A percentile compares a stretch with the other conserved stretches of the same genome.
phyloP scores from a whole-genome alignment of 1,140 invertebrate species.

The Zophobas morio region DNA sequence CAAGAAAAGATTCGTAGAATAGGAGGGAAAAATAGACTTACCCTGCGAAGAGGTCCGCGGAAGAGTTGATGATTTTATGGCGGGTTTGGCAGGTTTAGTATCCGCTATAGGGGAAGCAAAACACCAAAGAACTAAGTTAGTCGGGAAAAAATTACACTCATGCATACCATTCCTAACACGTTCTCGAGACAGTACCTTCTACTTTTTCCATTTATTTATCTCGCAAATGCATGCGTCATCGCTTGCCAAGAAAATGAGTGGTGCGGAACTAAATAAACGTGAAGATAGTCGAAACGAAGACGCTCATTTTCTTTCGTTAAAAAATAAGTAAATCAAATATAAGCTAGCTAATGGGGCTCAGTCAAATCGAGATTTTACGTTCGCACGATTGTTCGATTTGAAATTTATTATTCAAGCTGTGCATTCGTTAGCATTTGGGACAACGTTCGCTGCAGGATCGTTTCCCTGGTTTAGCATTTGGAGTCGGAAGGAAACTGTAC shows the following conservation, averaged over 20 bases:
- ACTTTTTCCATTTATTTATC: slow-evolving; percentile 2
- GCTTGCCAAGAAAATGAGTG: slow-evolving; percentile 27
- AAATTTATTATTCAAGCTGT: too few species aligned
- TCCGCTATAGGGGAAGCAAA: slow-evolving; percentile 79
- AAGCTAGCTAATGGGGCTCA: not conserved
- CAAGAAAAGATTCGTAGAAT: not conserved
- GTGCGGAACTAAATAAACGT: slow-evolving; percentile 24
- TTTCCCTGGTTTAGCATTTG: too few species aligned
- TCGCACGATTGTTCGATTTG: too few species aligned
- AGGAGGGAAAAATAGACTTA: slow-evolving; percentile 70
- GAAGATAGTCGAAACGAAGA: slow-evolving; percentile 2
- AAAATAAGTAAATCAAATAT: not conserved
- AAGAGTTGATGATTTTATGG: slow-evolving; percentile 94
- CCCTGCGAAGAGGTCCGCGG: slow-evolving; percentile 94
- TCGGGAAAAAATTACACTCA: slow-evolving; percentile 47
- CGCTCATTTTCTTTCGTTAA: slow-evolving; percentile 25
- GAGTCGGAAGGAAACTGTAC: too few species aligned
- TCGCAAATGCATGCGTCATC: slow-evolving; percentile 4
- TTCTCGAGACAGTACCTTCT: slow-evolving; percentile 11
- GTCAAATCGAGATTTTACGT: too few species aligned
- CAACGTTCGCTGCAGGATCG: too few species aligned
- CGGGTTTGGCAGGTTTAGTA: slow-evolving; percentile 93
- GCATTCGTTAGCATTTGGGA: too few species aligned
- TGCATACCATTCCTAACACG: slow-evolving; percentile 10
- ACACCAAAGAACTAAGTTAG: slow-evolving; percentile 65